Evolutionary conservation across 2,113 vertebrate species (phyloP).

Genomic region (Phalacrocorax aristotelis): DNA sequence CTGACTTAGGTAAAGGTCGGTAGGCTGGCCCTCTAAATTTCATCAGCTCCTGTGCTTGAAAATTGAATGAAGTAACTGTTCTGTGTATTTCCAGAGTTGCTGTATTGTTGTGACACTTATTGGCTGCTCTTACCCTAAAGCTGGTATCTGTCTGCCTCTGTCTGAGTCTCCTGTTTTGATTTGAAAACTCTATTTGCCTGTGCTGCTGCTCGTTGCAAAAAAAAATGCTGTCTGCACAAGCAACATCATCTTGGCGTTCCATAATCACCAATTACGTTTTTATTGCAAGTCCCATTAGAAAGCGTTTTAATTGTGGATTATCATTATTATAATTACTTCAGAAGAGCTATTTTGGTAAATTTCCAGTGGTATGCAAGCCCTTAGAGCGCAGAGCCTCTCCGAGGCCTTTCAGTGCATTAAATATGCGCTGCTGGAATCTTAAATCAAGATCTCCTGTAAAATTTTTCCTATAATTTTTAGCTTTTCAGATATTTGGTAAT

Average conservation of each 20-base stretch:
- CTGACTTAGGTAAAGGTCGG: not conserved
- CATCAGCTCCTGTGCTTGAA: not conserved
- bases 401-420: not conserved
- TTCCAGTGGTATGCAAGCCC: not conserved
- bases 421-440: not conserved
- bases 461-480: not conserved
- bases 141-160: not conserved
- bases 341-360: slow-evolving; percentile 14
- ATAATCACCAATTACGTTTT: slow-evolving; percentile 12
- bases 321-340: slow-evolving; percentile 18
- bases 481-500: not conserved
- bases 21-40: not conserved
- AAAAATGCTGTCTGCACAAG: not conserved
- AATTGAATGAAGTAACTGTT: not conserved
- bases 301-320: slow-evolving; percentile 39
- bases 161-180: not conserved
- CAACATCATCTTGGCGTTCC: not conserved
- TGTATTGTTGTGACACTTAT: not conserved
- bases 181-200: not conserved
- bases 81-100: not conserved
- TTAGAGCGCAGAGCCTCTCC: not conserved
- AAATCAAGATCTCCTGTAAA: not conserved
- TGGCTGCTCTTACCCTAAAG: not conserved
- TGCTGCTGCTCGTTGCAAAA: not conserved
- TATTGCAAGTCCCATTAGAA: slow-evolving; percentile 14